These are phyloP conservation scores for Drosophila hawaiiensis DNA, from an alignment of 2,888 invertebrate species.

Conservation along the genomic window DNA sequence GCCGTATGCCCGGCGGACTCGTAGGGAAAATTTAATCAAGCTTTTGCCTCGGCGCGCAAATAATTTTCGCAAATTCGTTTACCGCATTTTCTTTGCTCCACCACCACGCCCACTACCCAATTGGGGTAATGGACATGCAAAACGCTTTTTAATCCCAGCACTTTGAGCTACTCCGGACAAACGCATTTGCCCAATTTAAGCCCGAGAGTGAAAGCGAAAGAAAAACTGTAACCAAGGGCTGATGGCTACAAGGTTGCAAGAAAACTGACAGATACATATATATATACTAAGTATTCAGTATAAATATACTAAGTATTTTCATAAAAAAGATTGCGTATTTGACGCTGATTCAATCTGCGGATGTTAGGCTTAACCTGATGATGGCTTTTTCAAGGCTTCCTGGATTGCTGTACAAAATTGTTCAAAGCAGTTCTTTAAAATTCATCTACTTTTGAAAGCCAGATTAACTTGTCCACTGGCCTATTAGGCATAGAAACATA, in stretches of 20 bases:
- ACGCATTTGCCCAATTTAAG: constrained; percentile 72
- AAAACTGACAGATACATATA: constrained; percentile 43
- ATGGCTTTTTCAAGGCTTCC: neutral
- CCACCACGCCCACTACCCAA: neutral
- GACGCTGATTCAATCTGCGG: constrained; percentile 6
- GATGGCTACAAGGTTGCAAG: constrained; percentile 47
- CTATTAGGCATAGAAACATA: neutral
- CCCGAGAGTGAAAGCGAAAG: constrained; percentile 16
- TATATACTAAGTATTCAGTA: neutral
- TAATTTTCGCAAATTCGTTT: constrained; percentile 75
- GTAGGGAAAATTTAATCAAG: constrained; percentile 72
- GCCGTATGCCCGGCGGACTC: constrained; percentile 59
- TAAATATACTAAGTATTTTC: constrained; percentile 2
- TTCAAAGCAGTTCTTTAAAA: neutral
- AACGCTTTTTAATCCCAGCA: constrained; percentile 72
- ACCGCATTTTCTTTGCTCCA: constrained; percentile 60
- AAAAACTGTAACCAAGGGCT: constrained; percentile 39
- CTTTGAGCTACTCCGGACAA: constrained; percentile 43
- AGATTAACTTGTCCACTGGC: neutral
- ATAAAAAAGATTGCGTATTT: neutral
- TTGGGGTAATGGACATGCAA: constrained; percentile 64
- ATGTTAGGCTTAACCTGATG: constrained; percentile 3
- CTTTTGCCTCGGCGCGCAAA: constrained; percentile 56
- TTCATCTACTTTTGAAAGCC: neutral
- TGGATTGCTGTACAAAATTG: neutral